Base-by-base conservation (phyloP, 2,797 vertebrate species). In the Hippopotamyrus pictus region DNA sequence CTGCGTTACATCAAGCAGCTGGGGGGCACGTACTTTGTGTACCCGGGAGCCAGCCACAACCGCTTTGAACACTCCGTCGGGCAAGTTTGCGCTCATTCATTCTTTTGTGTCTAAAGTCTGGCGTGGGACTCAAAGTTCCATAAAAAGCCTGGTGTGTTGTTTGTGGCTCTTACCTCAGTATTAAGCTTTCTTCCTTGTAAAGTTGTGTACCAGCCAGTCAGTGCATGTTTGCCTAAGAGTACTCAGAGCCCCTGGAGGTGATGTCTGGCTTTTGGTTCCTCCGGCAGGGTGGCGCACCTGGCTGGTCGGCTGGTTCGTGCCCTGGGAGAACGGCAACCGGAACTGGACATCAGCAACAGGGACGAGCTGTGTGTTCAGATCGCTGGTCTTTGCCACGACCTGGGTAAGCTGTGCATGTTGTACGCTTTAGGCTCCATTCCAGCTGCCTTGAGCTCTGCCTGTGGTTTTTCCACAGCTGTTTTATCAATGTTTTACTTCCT, bases 361-460 rank as follows among this genome's bases (percentile, higher is more conserved):
- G 98, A 99, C 88, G 92, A 97, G n/a, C 96, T 99, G 0, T 99
- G 98, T 90, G 98, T 99, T 84, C 97, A 99, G 94, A 98, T 99
- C 0, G 98, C 98, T 17, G 98, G 98, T 0, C 97, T 99, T 89
- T 99, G 50, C 50, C 50, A 51, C 3, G 50, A 51, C 50, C 50
- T 51, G 50, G 50, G 50, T 51, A 51, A 51, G 50, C 89, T 46
- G 84, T 57, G 12, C 22, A 53, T 48, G 37, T 53, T 54, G 14
- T 17, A 12, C 6, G 19, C 17, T 79, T 79, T 41, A 79, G 73
- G 73, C 1, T 41, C 33, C 5, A 8, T 76, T 19, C 29, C 11
- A 37, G 17, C 37, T 37, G 50, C 37, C 29, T 4, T 87, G 50
- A 5, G 48, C 48, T 41, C 76, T 76, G 2, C 17, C 54, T n/a